phyloP scores from a whole-genome alignment of 2,888 invertebrate species.

The Rhyacophila evoluta region DNA sequence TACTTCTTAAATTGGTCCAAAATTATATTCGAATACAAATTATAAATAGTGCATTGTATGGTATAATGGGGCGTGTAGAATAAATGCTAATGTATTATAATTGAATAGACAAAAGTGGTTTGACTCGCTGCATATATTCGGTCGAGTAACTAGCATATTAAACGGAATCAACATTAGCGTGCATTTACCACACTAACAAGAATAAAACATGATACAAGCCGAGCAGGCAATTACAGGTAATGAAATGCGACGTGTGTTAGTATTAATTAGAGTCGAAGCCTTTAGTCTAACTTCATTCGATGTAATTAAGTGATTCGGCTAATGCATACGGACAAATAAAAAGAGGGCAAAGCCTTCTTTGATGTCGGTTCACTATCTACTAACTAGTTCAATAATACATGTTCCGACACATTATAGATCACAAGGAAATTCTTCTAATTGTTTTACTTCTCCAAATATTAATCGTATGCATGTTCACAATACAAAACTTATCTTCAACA shows the following conservation, averaged over 20 bases:
- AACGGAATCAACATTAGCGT: not conserved
- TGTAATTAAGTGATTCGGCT: constrained; percentile 33
- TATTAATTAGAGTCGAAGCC: constrained; percentile 34
- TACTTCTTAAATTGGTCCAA: too few species aligned
- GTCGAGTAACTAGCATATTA: not conserved
- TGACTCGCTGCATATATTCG: not conserved
- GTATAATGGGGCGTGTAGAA: too few species aligned
- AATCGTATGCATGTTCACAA: too few species aligned
- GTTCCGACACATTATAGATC: too few species aligned
- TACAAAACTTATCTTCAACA: too few species aligned
- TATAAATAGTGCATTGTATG: too few species aligned
- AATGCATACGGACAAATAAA: constrained; percentile 9
- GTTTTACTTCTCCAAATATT: too few species aligned
- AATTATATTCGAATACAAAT: too few species aligned
- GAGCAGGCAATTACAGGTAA: constrained; percentile 41
- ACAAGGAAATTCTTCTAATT: too few species aligned
- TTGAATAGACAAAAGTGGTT: not conserved
- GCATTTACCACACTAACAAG: constrained; percentile 6
- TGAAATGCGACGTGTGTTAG: constrained; percentile 38
- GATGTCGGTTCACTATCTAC: not conserved
- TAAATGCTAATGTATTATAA: too few species aligned
- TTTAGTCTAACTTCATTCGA: constrained; percentile 22
- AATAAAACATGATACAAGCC: constrained; percentile 35
- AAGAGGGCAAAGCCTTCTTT: constrained; percentile 9
- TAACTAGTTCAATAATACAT: too few species aligned